These are phyloP conservation scores for Festucalex cinctus DNA, from an alignment of 2,113 vertebrate species.

Conservation along the genomic window DNA sequence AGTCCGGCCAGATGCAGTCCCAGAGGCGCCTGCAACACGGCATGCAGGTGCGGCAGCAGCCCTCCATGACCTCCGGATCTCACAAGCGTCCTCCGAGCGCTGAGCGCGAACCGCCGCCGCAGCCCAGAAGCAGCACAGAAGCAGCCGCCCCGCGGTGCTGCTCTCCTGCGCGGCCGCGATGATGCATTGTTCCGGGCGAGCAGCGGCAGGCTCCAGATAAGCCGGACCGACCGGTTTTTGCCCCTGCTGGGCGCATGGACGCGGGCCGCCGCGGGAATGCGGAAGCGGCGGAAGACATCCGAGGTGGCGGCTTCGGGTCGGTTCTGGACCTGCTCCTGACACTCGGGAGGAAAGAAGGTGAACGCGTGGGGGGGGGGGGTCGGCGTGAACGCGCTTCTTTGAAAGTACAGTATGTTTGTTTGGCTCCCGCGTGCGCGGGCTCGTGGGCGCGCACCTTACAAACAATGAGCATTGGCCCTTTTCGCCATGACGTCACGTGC, in stretches of 20 bases:
- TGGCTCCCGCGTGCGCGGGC: not conserved
- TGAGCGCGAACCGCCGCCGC: not conserved
- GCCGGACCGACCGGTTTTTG: conserved; percentile 73
- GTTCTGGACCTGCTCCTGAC: not conserved
- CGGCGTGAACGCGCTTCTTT: not conserved
- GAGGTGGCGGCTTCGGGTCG: not conserved
- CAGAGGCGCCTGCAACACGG: conserved; percentile 79
- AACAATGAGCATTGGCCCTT: not conserved
- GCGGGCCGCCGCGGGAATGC: conserved; percentile 59
- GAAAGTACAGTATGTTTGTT: not conserved
- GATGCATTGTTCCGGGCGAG: conserved; percentile 41
- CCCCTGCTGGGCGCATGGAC: conserved; percentile 41
- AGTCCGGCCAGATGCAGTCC: conserved; percentile 84
- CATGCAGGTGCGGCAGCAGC: conserved; percentile 80
- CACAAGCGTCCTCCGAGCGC: conserved; percentile 28
- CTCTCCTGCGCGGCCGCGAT: conserved; percentile 12
- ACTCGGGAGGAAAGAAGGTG: no score
- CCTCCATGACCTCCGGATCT: conserved; percentile 76
- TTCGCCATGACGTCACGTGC: not conserved
- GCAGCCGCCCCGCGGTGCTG: conserved; percentile 6
- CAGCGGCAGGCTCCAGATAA: conserved; percentile 37
- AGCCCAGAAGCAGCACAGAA: not conserved
- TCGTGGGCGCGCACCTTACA: not conserved
- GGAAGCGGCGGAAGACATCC: conserved; percentile 48
- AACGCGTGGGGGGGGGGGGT: not conserved